Evolutionary conservation across 2,797 vertebrate species (phyloP).

Genomic region (Alauda arvensis): DNA sequence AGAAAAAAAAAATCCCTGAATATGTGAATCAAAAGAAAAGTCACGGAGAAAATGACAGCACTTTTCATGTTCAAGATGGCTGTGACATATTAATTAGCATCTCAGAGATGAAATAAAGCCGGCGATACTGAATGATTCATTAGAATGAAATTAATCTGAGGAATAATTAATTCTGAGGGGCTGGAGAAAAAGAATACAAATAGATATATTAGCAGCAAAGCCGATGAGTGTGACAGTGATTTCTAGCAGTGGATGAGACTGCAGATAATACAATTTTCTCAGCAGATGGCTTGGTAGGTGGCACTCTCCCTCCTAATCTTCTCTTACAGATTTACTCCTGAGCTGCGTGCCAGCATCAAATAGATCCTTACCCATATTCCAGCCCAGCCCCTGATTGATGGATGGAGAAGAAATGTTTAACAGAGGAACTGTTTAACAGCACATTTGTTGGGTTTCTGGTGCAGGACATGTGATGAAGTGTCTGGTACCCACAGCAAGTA

Average conservation of each 20-base stretch:
- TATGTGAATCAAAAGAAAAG: constrained; percentile 39
- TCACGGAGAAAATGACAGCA: constrained; percentile 8
- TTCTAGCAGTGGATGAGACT: constrained; percentile 25
- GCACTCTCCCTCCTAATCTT: constrained; percentile 5
- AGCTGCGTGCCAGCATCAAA: background rate
- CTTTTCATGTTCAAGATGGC: constrained; percentile 14
- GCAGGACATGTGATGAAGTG: background rate
- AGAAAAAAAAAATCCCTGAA: background rate
- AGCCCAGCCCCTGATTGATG: background rate
- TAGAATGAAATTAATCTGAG: constrained; percentile 34
- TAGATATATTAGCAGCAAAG: constrained; percentile 19
- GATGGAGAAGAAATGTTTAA: background rate
- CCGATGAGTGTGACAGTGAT: constrained; percentile 1
- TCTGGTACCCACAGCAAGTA: background rate
- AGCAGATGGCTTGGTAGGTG: constrained; percentile 56
- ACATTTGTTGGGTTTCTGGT: background rate
- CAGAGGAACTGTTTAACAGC: background rate
- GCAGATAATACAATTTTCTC: constrained; percentile 10
- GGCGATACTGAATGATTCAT: constrained; percentile 19
- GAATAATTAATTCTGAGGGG: constrained; percentile 21
- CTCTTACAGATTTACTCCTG: constrained; percentile 22
- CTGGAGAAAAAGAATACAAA: constrained; percentile 19
- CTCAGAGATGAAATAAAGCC: constrained; percentile 23
- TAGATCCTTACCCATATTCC: background rate
- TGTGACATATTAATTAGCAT: constrained; percentile 39